Evolutionary conservation across 2,113 vertebrate species (phyloP), one percentile per base, ranked within the genome.

Genomic region (Phasianus colchicus): DNA sequence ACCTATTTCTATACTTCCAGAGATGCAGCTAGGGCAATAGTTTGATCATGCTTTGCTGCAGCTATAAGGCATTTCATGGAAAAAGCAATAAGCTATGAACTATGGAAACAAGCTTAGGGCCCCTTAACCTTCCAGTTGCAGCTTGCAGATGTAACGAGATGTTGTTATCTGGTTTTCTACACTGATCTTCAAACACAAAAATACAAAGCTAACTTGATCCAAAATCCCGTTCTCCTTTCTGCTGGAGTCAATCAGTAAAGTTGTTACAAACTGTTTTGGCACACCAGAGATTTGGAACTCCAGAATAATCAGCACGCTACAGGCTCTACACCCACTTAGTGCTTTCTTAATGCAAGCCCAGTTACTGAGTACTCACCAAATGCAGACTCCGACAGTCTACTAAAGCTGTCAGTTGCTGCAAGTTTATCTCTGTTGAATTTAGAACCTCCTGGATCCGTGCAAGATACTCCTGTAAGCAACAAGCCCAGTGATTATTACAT

Each of bases 321-420:
- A 76, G 45, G 54, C 32, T 84, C 79, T 72, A 21, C 22, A 42
- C 0, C 4, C 10, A 0, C 22, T 82, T 65, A 57, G 30, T 4
- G 60, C 38, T 27, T 36, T 52, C 78, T 74, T 8, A 87, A 74
- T 45, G 64, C 17, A 42, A 57, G 70, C 24, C 32, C 71, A 52
- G 64, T 17, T 52, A 47, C 38, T 11, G 10, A 30, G 36, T 4
- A 75, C 98, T 99, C 97, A 99, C 99, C 99, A 99, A 98, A 95
- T 99, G 99, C 74, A 99, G 98, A 96, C 99, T 99, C 74, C 99
- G 99, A 57, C 99, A 99, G 98, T 99, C 99, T 71, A 99, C 99
- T 92, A 99, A 97, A 64, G 99, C 99, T 0, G 99, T 99, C 96
- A 99, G 98, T 96, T 99, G 99, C 97, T 99, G 99, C 70, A 99